These are phyloP conservation scores for Leucoptera coffeella DNA, from an alignment of 2,888 invertebrate genomes.

Conservation along the genomic window DNA sequence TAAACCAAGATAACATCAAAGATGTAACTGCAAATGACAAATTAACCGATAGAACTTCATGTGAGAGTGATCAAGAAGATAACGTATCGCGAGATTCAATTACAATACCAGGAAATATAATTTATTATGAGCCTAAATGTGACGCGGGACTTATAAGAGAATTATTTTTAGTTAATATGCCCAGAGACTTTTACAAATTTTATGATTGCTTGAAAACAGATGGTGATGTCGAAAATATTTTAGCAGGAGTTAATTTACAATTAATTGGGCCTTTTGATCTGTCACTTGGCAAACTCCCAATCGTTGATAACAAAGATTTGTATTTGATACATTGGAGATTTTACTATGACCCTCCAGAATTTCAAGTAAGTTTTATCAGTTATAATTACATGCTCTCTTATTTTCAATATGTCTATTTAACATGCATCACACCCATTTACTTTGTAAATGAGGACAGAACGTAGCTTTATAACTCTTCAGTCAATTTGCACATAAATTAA, in stretches of 20 bases:
- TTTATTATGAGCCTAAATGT: slow-evolving; percentile 30
- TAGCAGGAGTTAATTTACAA: slow-evolving; percentile 60
- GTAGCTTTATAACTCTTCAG: too few species aligned
- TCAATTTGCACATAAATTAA: too few species aligned
- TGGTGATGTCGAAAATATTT: slow-evolving; percentile 51
- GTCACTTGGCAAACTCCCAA: slow-evolving; percentile 57
- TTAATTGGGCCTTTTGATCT: slow-evolving; percentile 88
- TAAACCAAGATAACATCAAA: background rate
- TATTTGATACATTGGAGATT: slow-evolving; percentile 85
- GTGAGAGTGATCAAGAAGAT: background rate
- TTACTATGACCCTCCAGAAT: slow-evolving; percentile 91
- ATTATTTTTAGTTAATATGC: slow-evolving; percentile 81
- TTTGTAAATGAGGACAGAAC: too few species aligned
- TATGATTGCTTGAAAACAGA: slow-evolving; percentile 65
- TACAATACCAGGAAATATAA: slow-evolving; percentile 17
- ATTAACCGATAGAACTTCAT: too few species aligned
- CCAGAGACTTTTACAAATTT: slow-evolving; percentile 81
- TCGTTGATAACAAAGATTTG: slow-evolving; percentile 48
- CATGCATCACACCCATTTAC: too few species aligned
- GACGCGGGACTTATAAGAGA: slow-evolving; percentile 58
- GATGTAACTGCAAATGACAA: too few species aligned
- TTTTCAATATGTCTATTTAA: too few species aligned
- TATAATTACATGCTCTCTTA: too few species aligned
- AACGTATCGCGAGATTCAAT: slow-evolving; percentile 2
- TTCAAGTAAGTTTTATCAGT: too few species aligned